These are phyloP conservation scores for Epinephelus coioides DNA, from an alignment of 2,797 vertebrate genomes.

Conservation along the genomic window DNA sequence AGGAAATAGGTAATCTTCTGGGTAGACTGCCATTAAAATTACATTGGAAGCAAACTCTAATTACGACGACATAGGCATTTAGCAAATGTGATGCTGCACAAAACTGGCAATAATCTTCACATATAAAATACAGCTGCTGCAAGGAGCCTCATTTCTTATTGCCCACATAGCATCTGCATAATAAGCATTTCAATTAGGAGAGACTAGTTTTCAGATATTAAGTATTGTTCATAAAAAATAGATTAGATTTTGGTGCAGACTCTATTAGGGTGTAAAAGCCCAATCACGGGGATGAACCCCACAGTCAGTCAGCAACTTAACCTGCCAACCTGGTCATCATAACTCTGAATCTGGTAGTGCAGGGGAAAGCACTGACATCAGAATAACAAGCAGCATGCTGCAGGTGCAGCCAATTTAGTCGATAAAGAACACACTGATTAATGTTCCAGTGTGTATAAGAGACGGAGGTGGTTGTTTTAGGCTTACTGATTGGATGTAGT, in stretches of 20 bases:
- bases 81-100: conserved; percentile 42
- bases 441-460: conserved; percentile 25
- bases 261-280: conserved; percentile 15
- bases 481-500: conserved; percentile 14
- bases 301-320: conserved; percentile 18
- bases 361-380: conserved; percentile 3
- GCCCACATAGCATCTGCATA: conserved; percentile 44
- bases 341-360: neutral
- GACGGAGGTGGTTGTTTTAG: conserved; percentile 11
- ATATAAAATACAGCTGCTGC: conserved; percentile 41
- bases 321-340: conserved; percentile 20
- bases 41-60: conserved; percentile 42
- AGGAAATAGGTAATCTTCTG: conserved; percentile 30
- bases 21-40: conserved; percentile 42
- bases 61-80: conserved; percentile 46
- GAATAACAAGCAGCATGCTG: conserved; percentile 19
- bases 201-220: conserved; percentile 33
- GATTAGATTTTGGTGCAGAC: conserved; percentile 20
- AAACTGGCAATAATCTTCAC: conserved; percentile 53
- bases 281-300: conserved; percentile 15
- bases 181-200: conserved; percentile 38
- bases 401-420: conserved; percentile 63
- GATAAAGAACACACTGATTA: conserved; percentile 50
- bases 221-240: conserved; percentile 28
- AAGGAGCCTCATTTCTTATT: conserved; percentile 22